These are phyloP conservation scores for Metopia argyrocephala DNA, from an alignment of 2,888 invertebrate species.

Conservation along the genomic window DNA sequence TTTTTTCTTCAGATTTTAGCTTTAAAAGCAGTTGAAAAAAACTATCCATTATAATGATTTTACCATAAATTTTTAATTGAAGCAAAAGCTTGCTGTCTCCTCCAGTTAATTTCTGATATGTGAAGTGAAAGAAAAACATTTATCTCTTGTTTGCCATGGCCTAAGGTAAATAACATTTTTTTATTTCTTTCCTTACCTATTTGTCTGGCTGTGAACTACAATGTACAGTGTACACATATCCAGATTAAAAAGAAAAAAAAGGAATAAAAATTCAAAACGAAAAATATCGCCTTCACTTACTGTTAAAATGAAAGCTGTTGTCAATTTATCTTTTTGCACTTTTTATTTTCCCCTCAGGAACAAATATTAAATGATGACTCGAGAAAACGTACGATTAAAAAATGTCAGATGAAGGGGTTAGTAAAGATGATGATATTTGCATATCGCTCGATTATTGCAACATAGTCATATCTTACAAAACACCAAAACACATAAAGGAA, in stretches of 20 bases:
- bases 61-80: slow-evolving; percentile 16
- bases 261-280: slow-evolving; percentile 26
- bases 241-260: background rate
- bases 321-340: slow-evolving; percentile 25
- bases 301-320: slow-evolving; percentile 52
- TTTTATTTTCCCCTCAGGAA: background rate
- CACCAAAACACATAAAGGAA: background rate
- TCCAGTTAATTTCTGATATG: slow-evolving; percentile 25
- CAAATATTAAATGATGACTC: slow-evolving; percentile 15
- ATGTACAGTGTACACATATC: background rate
- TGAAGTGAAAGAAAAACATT: slow-evolving; percentile 38
- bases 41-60: background rate
- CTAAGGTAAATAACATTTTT: slow-evolving; percentile 28
- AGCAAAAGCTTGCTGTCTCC: slow-evolving; percentile 23
- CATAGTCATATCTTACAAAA: background rate
- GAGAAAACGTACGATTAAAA: slow-evolving; percentile 7
- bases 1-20: background rate
- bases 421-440: background rate
- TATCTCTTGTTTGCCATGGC: slow-evolving; percentile 40
- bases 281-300: slow-evolving; percentile 39
- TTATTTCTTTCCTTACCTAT: background rate
- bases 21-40: background rate
- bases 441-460: background rate
- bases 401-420: background rate
- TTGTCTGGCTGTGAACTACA: slow-evolving; percentile 11